Evolutionary conservation across 2,888 invertebrate species (phyloP).

Genomic region (Heliconius ethilla): DNA sequence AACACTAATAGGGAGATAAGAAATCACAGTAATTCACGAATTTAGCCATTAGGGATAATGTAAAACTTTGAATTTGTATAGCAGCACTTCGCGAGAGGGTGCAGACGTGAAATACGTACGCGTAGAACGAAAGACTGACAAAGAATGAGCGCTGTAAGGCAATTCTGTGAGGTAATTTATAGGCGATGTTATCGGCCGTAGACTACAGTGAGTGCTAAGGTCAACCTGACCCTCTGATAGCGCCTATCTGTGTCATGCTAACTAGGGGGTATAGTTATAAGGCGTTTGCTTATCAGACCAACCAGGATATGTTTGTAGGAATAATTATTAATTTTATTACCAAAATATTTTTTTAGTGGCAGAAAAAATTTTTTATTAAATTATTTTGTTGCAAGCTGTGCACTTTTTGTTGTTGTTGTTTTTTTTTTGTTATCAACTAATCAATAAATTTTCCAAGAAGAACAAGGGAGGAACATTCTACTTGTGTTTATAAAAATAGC

Average conservation of each 20-base stretch:
- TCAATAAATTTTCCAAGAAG: too few species aligned
- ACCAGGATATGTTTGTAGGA: conserved; percentile 42
- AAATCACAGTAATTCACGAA: conserved; percentile 70
- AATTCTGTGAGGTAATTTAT: conserved; percentile 66
- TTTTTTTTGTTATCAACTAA: too few species aligned
- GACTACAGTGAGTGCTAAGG: conserved; percentile 65
- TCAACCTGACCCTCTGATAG: conserved; percentile 66
- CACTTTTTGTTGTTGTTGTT: too few species aligned
- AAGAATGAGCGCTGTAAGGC: conserved; percentile 38
- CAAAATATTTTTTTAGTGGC: background rate
- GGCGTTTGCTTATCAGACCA: conserved; percentile 49
- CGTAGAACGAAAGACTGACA: conserved; percentile 53
- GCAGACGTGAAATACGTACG: conserved; percentile 46
- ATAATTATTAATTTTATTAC: background rate
- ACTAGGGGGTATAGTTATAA: conserved; percentile 74
- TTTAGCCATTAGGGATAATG: conserved; percentile 72
- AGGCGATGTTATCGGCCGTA: conserved; percentile 65
- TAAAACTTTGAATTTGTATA: conserved; percentile 41
- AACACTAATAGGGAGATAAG: conserved; percentile 68
- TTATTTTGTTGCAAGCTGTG: too few species aligned
- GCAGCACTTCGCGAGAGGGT: conserved; percentile 6
- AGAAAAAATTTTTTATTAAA: background rate
- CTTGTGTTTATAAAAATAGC: too few species aligned
- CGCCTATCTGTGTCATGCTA: conserved; percentile 66
- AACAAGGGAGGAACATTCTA: too few species aligned